Conservation (phyloP, 2,113 vertebrate genomes). For the Calidris pugnax region DNA sequence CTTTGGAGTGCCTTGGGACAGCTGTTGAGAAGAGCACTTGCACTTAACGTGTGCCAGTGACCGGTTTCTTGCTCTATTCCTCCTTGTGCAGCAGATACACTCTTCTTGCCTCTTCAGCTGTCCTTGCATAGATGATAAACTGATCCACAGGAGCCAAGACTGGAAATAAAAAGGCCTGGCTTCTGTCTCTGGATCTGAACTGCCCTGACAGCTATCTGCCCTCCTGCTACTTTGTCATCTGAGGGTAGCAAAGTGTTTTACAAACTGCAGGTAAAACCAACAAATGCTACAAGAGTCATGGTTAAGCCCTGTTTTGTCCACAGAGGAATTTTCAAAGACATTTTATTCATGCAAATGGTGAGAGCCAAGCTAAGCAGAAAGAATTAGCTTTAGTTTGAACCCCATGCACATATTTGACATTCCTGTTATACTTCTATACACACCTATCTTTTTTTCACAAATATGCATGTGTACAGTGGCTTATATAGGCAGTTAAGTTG, state of each 20-base stretch:
- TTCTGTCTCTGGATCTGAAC: not conserved
- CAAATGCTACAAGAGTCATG: not conserved
- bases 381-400: not conserved
- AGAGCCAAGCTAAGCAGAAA: not conserved
- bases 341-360: not conserved
- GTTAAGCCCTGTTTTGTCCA: not conserved
- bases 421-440: not conserved
- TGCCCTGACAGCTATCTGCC: not conserved
- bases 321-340: not conserved
- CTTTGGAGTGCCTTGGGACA: not conserved
- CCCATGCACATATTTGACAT: not conserved
- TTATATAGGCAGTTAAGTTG: not conserved
- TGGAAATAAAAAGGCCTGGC: not conserved
- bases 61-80: fast-evolving
- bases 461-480: fast-evolving
- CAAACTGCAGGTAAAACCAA: not conserved
- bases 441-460: not conserved
- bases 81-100: not conserved
- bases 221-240: not conserved
- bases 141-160: not conserved
- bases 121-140: not conserved
- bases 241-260: not conserved
- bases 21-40: not conserved
- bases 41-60: not conserved
- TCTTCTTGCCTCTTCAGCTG: not conserved